A percentile compares a stretch with the other conserved stretches of the same genome.
Evolutionary conservation across 2,797 vertebrate genomes (phyloP).

Genomic region (Sebastes baramenuke): DNA sequence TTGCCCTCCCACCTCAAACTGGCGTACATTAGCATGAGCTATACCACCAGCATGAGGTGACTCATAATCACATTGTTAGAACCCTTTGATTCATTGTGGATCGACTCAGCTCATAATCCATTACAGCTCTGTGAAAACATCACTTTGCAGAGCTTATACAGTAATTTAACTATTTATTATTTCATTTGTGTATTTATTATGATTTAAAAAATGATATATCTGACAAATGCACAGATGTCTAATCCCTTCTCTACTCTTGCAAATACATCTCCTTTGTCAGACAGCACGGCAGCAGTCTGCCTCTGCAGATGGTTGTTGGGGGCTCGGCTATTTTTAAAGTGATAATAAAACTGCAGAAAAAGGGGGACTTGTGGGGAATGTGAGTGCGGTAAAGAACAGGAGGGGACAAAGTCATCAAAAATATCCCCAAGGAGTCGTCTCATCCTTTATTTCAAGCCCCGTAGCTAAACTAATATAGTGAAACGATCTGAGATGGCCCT

Average conservation of each 20-base stretch:
- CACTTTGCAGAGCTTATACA: not conserved
- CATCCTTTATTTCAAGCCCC: slow-evolving; percentile 57
- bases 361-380: slow-evolving; percentile 10
- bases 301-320: slow-evolving; percentile 4
- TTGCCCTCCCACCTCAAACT: slow-evolving; percentile 1
- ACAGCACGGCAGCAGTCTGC: not conserved
- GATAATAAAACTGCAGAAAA: slow-evolving; percentile 41
- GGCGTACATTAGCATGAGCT: not conserved
- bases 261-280: slow-evolving; percentile 4
- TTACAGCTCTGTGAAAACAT: not conserved
- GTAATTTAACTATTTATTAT: not conserved
- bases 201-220: not conserved
- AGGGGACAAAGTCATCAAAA: slow-evolving; percentile 65
- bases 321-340: slow-evolving; percentile 41
- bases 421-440: slow-evolving; percentile 57
- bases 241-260: not conserved
- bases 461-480: slow-evolving; percentile 62
- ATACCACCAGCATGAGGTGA: not conserved
- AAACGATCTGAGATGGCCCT: slow-evolving; percentile 41
- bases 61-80: not conserved
- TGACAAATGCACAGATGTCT: not conserved
- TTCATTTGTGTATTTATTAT: not conserved
- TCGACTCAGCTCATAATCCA: not conserved
- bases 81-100: not conserved
- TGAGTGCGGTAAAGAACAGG: slow-evolving; percentile 45